Conservation (phyloP, 1,140 invertebrate species). For the honey bee (Apis mellifera) region DNA sequence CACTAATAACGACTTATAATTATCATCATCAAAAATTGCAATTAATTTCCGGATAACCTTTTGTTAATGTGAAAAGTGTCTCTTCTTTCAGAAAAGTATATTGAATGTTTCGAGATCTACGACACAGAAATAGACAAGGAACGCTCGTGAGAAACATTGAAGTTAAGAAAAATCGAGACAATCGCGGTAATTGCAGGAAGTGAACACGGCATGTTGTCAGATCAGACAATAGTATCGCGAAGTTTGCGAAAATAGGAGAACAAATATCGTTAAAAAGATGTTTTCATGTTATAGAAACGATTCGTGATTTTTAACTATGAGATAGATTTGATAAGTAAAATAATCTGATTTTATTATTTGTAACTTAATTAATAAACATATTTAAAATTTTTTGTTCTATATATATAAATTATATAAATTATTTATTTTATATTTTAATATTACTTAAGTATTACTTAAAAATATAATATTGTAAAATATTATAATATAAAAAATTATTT, state of each 20-base stretch:
- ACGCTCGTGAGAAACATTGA: slow-evolving; percentile 52
- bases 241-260: slow-evolving; percentile 51
- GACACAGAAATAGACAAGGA: neutral
- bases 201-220: slow-evolving; percentile 33
- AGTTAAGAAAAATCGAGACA: slow-evolving; percentile 63
- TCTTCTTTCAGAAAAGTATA: slow-evolving; percentile 16
- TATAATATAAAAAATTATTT: too few species aligned
- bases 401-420: too few species aligned
- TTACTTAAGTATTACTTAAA: too few species aligned
- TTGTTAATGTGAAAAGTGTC: slow-evolving; percentile 55
- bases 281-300: slow-evolving; percentile 5
- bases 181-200: slow-evolving; percentile 65
- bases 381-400: too few species aligned
- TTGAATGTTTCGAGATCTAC: neutral
- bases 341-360: too few species aligned
- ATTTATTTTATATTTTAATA: too few species aligned
- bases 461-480: too few species aligned
- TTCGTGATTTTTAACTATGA: neutral
- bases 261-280: neutral
- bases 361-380: too few species aligned
- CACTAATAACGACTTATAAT: too few species aligned
- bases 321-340: too few species aligned
- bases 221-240: slow-evolving; percentile 58
- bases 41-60: neutral
- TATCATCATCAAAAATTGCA: too few species aligned